phyloP scores from a whole-genome alignment of 2,797 vertebrate species.

The Acanthornis magna region DNA sequence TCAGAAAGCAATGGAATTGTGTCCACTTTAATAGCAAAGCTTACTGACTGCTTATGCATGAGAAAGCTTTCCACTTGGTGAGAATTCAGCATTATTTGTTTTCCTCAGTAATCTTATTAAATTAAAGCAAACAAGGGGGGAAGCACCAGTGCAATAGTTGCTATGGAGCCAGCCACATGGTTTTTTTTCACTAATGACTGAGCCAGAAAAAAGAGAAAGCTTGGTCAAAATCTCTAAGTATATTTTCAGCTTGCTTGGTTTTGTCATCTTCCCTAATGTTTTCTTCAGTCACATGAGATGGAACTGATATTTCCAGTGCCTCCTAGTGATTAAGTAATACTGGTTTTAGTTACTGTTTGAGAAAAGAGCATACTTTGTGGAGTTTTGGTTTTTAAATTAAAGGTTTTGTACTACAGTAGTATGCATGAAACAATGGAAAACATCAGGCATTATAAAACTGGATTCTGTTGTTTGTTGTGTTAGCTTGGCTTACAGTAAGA shows the following conservation, averaged over 20 bases:
- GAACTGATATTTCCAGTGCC: background rate
- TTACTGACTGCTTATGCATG: background rate
- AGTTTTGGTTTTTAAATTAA: background rate
- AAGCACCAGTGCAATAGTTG: background rate
- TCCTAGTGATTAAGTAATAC: background rate
- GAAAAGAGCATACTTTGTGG: background rate
- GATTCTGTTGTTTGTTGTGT: background rate
- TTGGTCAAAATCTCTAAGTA: background rate
- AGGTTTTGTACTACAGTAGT: background rate
- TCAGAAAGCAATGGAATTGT: background rate
- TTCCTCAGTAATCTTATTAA: background rate
- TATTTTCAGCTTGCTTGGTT: background rate
- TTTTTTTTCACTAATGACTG: background rate
- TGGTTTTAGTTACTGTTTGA: background rate
- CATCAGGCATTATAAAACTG: background rate
- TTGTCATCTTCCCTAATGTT: background rate
- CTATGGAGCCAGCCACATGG: background rate
- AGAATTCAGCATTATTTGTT: background rate
- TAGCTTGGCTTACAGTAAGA: background rate
- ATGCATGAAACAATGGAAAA: background rate
- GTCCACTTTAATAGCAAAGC: background rate
- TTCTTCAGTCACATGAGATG: background rate
- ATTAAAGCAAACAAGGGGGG: background rate
- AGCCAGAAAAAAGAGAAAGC: background rate
- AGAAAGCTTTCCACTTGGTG: background rate